Percentiles rank a stretch among this genome's conserved stretches.
Conservation (phyloP, 2,113 vertebrate genomes). For the Nicator chloris region DNA sequence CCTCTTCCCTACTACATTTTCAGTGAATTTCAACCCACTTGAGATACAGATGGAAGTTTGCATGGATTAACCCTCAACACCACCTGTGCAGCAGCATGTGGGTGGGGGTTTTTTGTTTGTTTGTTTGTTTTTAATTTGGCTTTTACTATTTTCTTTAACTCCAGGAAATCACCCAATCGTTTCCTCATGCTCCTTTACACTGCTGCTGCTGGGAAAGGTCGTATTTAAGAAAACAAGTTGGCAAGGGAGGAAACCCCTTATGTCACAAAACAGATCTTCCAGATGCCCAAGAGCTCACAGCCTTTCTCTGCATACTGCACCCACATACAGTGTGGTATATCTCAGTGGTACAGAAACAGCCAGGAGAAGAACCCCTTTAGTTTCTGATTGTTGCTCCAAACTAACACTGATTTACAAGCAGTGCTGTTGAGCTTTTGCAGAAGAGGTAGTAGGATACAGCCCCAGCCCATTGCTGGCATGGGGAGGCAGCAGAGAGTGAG, state of each 20-base stretch:
- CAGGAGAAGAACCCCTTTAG: not conserved
- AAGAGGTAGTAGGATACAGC: not conserved
- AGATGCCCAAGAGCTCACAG: not conserved
- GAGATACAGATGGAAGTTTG: not conserved
- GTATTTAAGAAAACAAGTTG: not conserved
- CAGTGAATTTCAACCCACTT: not conserved
- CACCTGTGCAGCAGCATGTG: not conserved
- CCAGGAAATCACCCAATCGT: not conserved
- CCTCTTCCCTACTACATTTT: not conserved
- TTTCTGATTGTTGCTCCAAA: not conserved
- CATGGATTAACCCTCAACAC: not conserved
- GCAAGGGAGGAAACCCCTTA: not conserved
- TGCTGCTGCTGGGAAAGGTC: not conserved
- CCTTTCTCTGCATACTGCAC: not conserved
- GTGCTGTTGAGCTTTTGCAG: not conserved
- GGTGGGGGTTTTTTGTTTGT: not conserved
- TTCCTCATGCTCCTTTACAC: not conserved
- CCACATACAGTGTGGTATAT: not conserved
- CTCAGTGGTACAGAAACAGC: not conserved
- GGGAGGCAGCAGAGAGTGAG: not conserved
- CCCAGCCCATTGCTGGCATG: not conserved
- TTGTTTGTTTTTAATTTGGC: not conserved
- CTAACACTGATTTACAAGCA: not conserved
- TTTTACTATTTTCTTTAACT: not conserved
- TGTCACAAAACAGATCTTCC: not conserved